Percentiles rank a stretch among this genome's conserved stretches.
phyloP scores from a whole-genome alignment of 2,113 vertebrate genomes.

The Takifugu flavidus region DNA sequence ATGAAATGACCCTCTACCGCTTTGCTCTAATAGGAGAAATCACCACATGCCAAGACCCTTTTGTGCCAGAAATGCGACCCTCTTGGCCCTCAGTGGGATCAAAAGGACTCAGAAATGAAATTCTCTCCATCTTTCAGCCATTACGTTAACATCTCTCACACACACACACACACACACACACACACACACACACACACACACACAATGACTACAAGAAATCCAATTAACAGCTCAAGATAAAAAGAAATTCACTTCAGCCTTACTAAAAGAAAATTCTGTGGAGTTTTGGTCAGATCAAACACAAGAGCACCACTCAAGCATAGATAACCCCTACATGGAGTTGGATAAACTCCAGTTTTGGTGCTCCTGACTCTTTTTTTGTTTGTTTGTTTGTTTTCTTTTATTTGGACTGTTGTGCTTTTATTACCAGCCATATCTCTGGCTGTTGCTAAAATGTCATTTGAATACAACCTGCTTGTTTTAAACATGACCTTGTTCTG shows the following conservation, averaged over 20 bases:
- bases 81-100: slow-evolving; percentile 33
- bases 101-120: slow-evolving; percentile 47
- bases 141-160: slow-evolving; percentile 45
- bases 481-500: too few relatives aligned
- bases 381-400: too few relatives aligned
- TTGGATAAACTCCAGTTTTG: too few relatives aligned
- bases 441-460: too few relatives aligned
- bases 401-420: too few relatives aligned
- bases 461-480: too few relatives aligned
- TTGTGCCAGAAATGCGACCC: slow-evolving; percentile 50
- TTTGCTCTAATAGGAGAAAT: slow-evolving; percentile 49
- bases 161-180: not conserved
- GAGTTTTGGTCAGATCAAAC: too few relatives aligned
- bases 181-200: slow-evolving; percentile 9
- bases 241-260: not conserved
- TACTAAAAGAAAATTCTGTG: too few relatives aligned
- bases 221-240: slow-evolving; percentile 4
- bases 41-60: slow-evolving; percentile 36
- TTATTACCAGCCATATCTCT: too few relatives aligned
- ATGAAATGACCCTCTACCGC: slow-evolving; percentile 62
- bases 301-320: too few relatives aligned
- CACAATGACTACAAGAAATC: slow-evolving; percentile 23
- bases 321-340: too few relatives aligned
- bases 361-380: too few relatives aligned
- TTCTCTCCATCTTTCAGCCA: slow-evolving; percentile 44